Conservation (phyloP, 1,140 invertebrate genomes). For the Melipona quadrifasciata region DNA sequence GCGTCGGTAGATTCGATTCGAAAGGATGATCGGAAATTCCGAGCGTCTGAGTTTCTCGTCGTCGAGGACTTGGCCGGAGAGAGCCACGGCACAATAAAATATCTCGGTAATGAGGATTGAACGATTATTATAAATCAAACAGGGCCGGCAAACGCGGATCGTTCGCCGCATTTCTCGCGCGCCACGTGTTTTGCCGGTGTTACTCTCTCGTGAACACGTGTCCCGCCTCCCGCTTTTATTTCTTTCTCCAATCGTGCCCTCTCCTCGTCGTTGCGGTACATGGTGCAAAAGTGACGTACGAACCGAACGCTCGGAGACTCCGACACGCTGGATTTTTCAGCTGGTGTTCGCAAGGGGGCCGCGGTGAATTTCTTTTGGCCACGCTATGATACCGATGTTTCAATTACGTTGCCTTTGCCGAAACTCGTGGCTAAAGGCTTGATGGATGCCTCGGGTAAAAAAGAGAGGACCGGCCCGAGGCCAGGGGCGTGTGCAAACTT, state of each 20-base stretch:
- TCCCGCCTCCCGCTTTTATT: constrained; percentile 38
- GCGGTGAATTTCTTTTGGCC: constrained; percentile 36
- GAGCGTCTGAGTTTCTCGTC: constrained; percentile 7
- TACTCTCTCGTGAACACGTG: constrained; percentile 73
- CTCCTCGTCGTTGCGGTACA: constrained; percentile 20
- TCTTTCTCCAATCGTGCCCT: constrained; percentile 25
- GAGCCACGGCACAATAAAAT: constrained; percentile 54
- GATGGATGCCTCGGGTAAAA: not conserved
- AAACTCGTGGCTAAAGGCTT: constrained; percentile 18
- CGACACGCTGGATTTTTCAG: constrained; percentile 37
- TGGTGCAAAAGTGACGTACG: constrained; percentile 50
- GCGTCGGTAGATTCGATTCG: not conserved
- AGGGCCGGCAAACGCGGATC: constrained; percentile 44
- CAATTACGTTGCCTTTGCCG: constrained; percentile 28
- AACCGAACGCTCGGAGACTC: constrained; percentile 13
- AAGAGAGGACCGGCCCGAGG: no score
- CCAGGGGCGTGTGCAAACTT: not conserved
- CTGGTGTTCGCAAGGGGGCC: not conserved
- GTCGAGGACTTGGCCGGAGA: not conserved
- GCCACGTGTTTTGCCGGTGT: constrained; percentile 75
- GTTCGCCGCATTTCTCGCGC: constrained; percentile 73
- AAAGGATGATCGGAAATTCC: constrained; percentile 30
- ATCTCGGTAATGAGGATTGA: constrained; percentile 75
- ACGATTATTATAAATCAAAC: constrained; percentile 79
- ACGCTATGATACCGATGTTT: constrained; percentile 44